phyloP scores from a whole-genome alignment of 2,888 invertebrate genomes.

The Metallyticus violacea region DNA sequence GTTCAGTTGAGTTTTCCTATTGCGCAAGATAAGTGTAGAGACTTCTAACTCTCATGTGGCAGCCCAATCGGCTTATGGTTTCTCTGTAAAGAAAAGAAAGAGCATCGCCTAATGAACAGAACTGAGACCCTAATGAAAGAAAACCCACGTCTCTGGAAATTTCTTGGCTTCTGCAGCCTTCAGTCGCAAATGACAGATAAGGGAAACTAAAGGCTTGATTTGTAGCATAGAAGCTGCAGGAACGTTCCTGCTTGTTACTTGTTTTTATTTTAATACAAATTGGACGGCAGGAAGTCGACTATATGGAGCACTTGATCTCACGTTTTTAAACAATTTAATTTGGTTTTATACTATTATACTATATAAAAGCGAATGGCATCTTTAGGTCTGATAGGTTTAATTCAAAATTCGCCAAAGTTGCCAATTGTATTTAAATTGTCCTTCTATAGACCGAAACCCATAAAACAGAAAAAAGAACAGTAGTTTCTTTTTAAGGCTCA shows the following conservation, averaged over 20 bases:
- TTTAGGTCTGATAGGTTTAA: no score
- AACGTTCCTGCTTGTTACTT: neutral
- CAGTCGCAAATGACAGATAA: neutral
- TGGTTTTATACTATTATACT: no score
- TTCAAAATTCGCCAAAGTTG: no score
- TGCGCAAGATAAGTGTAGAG: neutral
- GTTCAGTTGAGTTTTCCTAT: neutral
- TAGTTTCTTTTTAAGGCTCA: no score
- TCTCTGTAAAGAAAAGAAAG: neutral
- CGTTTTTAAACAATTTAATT: no score
- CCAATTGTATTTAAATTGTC: no score
- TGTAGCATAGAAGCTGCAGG: neutral
- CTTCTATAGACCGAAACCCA: no score
- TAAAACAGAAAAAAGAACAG: no score
- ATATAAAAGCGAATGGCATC: no score
- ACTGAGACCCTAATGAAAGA: neutral
- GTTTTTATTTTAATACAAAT: neutral
- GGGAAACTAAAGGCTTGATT: neutral
- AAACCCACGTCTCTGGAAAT: neutral
- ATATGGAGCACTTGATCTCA: no score
- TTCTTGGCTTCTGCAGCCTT: neutral
- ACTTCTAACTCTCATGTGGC: neutral
- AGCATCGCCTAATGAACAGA: neutral
- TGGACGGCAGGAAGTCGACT: no score
- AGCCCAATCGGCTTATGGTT: neutral